Evolutionary conservation across 1,140 invertebrate genomes (phyloP).

Genomic region (Lepeophtheirus salmonis): DNA sequence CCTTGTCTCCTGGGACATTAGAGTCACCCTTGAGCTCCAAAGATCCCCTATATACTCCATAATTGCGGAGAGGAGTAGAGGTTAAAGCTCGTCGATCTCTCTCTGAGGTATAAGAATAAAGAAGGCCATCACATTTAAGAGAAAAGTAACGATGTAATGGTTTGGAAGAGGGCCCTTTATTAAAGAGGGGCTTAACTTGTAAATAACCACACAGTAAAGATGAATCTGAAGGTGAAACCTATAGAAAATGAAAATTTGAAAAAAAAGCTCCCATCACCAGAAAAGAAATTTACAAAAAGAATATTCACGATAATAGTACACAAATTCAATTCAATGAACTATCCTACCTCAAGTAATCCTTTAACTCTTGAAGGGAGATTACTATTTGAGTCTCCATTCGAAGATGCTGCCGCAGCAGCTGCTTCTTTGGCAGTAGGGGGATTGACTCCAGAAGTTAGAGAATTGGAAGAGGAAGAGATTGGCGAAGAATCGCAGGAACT

Average conservation of each 20-base stretch:
- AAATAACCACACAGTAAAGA: slow-evolving; percentile 39
- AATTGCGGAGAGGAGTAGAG: slow-evolving; percentile 42
- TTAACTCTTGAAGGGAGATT: slow-evolving; percentile 23
- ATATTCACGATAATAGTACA: too few species aligned
- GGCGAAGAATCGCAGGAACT: background rate
- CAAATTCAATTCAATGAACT: too few species aligned
- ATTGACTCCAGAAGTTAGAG: background rate
- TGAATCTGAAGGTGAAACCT: slow-evolving; percentile 37
- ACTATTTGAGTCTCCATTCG: slow-evolving; percentile 19
- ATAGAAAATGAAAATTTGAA: background rate
- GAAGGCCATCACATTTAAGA: slow-evolving; percentile 40
- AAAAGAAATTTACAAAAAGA: background rate
- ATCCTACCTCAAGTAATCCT: slow-evolving; percentile 28
- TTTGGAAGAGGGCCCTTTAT: slow-evolving; percentile 31
- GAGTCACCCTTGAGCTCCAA: slow-evolving; percentile 7
- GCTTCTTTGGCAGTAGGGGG: background rate
- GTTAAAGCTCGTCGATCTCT: slow-evolving; percentile 35
- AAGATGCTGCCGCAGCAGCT: background rate
- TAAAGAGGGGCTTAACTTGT: slow-evolving; percentile 36
- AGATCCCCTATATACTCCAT: slow-evolving; percentile 1
- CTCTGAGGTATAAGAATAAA: slow-evolving; percentile 36
- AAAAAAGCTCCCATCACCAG: background rate
- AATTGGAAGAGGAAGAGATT: background rate
- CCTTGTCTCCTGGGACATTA: background rate
- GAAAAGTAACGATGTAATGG: slow-evolving; percentile 35